phyloP scores from a whole-genome alignment of 2,113 vertebrate species.

The Chauna torquata region DNA sequence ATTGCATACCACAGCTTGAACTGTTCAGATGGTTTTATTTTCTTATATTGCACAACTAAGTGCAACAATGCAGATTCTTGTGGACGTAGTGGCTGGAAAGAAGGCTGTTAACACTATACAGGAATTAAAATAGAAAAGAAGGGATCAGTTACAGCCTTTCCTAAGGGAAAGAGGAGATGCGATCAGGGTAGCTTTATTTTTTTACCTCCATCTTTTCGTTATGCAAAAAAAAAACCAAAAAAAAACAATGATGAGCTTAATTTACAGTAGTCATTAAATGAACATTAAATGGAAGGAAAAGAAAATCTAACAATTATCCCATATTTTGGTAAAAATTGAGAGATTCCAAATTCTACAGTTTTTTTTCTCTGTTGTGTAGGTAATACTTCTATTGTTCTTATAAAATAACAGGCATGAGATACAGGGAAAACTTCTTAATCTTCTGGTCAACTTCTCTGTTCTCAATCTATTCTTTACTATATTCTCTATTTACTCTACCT shows the following conservation, averaged over 20 bases:
- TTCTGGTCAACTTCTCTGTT: not conserved
- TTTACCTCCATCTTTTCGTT: not conserved
- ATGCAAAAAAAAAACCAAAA: rapidly evolving
- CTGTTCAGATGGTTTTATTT: not conserved
- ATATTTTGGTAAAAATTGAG: not conserved
- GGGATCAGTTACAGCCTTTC: not conserved
- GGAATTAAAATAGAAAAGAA: not conserved
- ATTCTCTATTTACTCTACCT: not conserved
- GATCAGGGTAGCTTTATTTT: not conserved
- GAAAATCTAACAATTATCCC: not conserved
- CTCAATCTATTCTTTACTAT: not conserved
- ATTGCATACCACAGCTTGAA: not conserved
- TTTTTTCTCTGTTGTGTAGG: not conserved
- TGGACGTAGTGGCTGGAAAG: not conserved
- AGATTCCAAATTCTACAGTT: not conserved
- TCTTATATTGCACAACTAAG: not conserved
- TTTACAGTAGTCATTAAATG: not conserved
- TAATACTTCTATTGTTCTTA: not conserved
- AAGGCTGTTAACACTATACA: not conserved
- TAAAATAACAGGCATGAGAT: not conserved
- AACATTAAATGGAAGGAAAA: not conserved
- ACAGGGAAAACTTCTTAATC: not conserved
- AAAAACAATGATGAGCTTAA: not conserved
- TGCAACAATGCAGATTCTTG: not conserved
- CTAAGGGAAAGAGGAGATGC: not conserved